Evolutionary conservation across 2,797 vertebrate genomes (phyloP).

Genomic region (Gymnoscopelus braueri): DNA sequence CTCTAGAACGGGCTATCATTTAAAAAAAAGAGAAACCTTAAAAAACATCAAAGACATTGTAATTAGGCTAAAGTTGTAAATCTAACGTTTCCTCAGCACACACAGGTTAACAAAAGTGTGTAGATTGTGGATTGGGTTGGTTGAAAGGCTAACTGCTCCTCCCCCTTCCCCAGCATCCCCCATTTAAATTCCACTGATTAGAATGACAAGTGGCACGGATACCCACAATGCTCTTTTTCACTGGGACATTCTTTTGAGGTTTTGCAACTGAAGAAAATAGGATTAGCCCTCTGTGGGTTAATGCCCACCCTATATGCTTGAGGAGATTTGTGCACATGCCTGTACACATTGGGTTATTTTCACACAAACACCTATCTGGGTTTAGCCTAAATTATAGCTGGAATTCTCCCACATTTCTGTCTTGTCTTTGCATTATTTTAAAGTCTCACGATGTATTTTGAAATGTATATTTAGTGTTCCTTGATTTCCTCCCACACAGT

Average conservation of each 20-base stretch:
- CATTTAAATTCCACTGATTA: slow-evolving; percentile 79
- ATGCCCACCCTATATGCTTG: slow-evolving; percentile 55
- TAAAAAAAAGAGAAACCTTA: no score
- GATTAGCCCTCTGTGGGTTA: slow-evolving; percentile 55
- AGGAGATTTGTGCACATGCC: slow-evolving; percentile 38
- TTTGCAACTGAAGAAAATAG: slow-evolving; percentile 55
- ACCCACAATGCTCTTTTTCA: slow-evolving; percentile 77
- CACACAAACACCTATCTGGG: not conserved
- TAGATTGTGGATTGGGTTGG: no score
- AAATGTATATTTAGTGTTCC: not conserved
- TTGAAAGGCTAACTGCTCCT: slow-evolving; percentile 7
- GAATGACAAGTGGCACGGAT: slow-evolving; percentile 79
- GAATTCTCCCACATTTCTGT: slow-evolving; percentile 15
- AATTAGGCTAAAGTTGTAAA: no score
- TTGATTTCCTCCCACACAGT: not conserved
- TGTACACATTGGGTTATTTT: slow-evolving; percentile 5
- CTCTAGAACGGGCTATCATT: no score
- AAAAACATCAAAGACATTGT: no score
- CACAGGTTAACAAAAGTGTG: no score
- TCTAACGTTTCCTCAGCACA: no score
- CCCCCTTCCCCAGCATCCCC: slow-evolving; percentile 53
- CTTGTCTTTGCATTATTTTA: not conserved
- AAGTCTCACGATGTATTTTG: not conserved
- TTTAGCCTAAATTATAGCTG: not conserved
- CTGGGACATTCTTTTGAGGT: slow-evolving; percentile 70